Conservation (phyloP, 2,113 vertebrate species). For the Sula dactylatra region DNA sequence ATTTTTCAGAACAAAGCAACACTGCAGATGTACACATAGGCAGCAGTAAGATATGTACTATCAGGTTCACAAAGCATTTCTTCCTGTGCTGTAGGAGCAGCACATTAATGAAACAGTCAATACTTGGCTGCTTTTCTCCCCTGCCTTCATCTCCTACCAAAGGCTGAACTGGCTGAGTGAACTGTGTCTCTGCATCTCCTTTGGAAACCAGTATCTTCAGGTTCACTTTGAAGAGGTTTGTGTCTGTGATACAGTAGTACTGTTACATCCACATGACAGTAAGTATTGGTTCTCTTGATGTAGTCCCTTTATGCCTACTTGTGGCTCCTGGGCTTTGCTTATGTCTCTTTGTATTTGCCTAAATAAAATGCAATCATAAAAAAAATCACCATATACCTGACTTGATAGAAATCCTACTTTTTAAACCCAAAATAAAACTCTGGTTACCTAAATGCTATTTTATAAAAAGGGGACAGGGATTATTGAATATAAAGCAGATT, state of each 20-base stretch:
- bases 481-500: neutral
- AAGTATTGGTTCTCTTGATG: neutral
- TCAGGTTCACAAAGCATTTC: neutral
- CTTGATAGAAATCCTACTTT: neutral
- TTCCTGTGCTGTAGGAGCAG: slow-evolving; percentile 2
- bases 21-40: neutral
- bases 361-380: neutral
- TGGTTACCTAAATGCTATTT: neutral
- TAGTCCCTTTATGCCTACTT: neutral
- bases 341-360: neutral
- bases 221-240: slow-evolving; percentile 63
- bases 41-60: neutral
- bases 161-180: slow-evolving; percentile 75
- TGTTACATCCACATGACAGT: neutral
- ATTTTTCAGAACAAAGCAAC: slow-evolving; percentile 6
- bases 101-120: slow-evolving; percentile 63
- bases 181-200: slow-evolving; percentile 69
- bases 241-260: slow-evolving; percentile 60
- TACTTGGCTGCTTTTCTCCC: slow-evolving; percentile 52
- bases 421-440: neutral
- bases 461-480: neutral
- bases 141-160: slow-evolving; percentile 70
- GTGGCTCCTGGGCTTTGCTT: neutral
- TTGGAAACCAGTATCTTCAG: slow-evolving; percentile 57
- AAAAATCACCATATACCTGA: neutral